Percentiles rank a stretch among this genome's conserved stretches.
These are phyloP conservation scores for Salvelinus alpinus DNA, from an alignment of 2,113 vertebrate genomes.

Conservation along the genomic window DNA sequence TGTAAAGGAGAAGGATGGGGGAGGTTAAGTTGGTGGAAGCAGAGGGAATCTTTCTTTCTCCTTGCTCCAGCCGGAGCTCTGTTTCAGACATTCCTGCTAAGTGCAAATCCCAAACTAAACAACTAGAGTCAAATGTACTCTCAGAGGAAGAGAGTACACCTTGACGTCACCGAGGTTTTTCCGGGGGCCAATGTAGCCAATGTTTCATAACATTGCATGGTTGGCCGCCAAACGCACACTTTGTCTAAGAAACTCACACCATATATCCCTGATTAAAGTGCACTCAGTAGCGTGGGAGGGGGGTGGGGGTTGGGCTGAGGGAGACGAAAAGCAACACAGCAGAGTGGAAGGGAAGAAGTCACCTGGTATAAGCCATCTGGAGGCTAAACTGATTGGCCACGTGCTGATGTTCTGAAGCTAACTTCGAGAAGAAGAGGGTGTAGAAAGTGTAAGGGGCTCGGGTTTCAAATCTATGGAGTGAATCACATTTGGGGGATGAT, in stretches of 20 bases:
- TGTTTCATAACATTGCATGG: conserved; percentile 3
- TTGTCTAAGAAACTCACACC: conserved; percentile 53
- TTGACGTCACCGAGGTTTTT: not conserved
- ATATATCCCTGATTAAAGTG: conserved; percentile 76
- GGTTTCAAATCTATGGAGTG: conserved; percentile 23
- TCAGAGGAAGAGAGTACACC: too few species aligned
- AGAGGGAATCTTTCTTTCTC: conserved; percentile 20
- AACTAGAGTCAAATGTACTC: not conserved
- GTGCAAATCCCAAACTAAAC: conserved; percentile 59
- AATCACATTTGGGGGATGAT: conserved; percentile 45
- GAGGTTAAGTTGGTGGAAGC: conserved; percentile 42
- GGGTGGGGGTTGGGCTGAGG: conserved; percentile 19
- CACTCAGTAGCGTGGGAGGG: conserved; percentile 56
- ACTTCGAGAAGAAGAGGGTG: not conserved
- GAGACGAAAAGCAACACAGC: not conserved
- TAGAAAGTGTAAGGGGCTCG: conserved; percentile 8
- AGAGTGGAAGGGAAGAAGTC: conserved; percentile 32
- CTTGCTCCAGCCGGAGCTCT: not conserved
- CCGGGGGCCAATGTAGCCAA: not conserved
- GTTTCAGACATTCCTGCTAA: conserved; percentile 32
- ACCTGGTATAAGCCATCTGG: conserved; percentile 18
- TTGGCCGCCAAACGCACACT: conserved; percentile 46
- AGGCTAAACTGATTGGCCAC: conserved; percentile 3
- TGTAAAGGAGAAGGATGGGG: conserved; percentile 10
- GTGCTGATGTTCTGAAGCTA: conserved; percentile 29